phyloP scores from a whole-genome alignment of 2,888 invertebrate species.

The Oscheius sp. region DNA sequence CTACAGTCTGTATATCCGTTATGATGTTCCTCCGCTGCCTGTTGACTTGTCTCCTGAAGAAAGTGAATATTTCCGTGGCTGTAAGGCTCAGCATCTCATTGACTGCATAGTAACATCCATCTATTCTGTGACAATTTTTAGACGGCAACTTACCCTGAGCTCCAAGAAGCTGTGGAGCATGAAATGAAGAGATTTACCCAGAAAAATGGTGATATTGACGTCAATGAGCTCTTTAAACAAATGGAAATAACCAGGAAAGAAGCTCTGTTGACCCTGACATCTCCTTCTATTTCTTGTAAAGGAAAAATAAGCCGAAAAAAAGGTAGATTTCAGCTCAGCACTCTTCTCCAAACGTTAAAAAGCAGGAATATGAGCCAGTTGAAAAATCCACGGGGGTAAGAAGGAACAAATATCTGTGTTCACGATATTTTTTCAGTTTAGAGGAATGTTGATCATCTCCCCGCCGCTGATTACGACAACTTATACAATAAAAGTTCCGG shows the following conservation, averaged over 20 bases:
- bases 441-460: conserved; percentile 9
- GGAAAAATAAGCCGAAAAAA: not conserved
- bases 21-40: not conserved
- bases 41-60: not conserved
- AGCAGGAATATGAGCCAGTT: conserved; percentile 24
- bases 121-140: not conserved
- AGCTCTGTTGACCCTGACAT: not conserved
- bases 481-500: conserved; percentile 14
- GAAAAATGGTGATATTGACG: conserved; percentile 17
- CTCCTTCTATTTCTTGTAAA: not conserved
- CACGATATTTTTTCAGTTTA: conserved; percentile 13
- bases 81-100: not conserved
- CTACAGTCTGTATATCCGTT: conserved; percentile 22
- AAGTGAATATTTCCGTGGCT: conserved; percentile 6
- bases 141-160: conserved; percentile 11
- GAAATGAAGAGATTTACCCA: conserved; percentile 1
- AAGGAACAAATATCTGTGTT: not conserved
- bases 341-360: conserved; percentile 1
- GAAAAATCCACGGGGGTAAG: conserved; percentile 22
- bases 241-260: conserved; percentile 15
- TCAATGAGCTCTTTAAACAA: not conserved
- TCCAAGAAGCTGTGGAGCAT: not conserved
- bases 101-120: conserved; percentile 15
- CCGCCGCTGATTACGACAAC: conserved; percentile 22
- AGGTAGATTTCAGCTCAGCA: not conserved